phyloP scores from a whole-genome alignment of 2,113 vertebrate genomes.

The Protobothrops flavoviridis region DNA sequence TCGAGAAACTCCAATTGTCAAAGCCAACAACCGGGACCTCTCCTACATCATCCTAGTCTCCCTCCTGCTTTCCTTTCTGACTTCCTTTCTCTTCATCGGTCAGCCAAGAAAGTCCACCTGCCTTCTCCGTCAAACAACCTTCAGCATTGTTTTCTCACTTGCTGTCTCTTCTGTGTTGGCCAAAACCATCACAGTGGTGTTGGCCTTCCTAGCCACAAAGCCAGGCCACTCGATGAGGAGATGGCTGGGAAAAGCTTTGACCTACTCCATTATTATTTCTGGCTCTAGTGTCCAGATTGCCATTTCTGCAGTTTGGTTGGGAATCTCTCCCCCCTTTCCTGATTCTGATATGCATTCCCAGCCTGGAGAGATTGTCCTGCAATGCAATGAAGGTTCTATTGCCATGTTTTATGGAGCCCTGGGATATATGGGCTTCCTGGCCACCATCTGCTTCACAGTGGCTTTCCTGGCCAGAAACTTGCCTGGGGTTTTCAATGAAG shows the following conservation, averaged over 20 bases:
- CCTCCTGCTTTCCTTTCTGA: background rate
- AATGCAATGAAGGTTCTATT: background rate
- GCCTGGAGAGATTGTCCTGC: background rate
- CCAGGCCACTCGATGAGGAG: background rate
- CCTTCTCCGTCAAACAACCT: background rate
- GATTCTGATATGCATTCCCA: background rate
- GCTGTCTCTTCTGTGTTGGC: background rate
- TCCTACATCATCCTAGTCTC: background rate
- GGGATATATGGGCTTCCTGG: background rate
- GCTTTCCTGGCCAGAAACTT: background rate
- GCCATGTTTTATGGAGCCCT: background rate
- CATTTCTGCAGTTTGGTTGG: background rate
- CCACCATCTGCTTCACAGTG: background rate
- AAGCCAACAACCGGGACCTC: background rate
- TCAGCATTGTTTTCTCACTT: background rate
- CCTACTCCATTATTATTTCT: background rate
- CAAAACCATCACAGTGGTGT: background rate
- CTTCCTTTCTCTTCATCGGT: background rate
- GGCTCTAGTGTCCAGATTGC: background rate
- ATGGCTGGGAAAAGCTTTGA: background rate
- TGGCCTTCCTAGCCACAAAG: background rate
- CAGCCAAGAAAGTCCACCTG: background rate
- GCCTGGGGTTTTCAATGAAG: background rate
- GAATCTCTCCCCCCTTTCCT: background rate
- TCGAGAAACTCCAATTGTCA: background rate